These are phyloP conservation scores for Enhydra lutris DNA, from an alignment of 2,113 vertebrate species.

Conservation along the genomic window DNA sequence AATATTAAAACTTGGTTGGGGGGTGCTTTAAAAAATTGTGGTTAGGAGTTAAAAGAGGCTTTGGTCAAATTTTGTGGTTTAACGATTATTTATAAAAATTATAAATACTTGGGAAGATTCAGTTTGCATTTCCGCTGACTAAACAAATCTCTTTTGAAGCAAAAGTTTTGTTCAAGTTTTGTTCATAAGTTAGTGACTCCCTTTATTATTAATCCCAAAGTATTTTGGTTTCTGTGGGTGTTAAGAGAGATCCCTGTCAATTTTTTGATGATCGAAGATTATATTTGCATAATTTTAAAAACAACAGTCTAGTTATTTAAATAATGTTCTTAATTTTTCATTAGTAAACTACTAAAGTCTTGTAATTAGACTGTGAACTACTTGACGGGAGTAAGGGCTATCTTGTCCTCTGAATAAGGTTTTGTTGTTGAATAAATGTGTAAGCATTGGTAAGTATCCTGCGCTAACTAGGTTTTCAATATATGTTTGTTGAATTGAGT, in stretches of 20 bases:
- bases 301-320: neutral
- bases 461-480: neutral
- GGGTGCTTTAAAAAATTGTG: neutral
- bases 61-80: neutral
- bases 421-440: neutral
- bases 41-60: neutral
- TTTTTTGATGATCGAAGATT: conserved; percentile 30
- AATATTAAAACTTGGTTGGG: neutral
- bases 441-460: neutral
- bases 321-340: conserved; percentile 16
- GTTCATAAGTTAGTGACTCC: neutral
- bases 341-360: neutral
- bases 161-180: conserved; percentile 32
- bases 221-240: neutral
- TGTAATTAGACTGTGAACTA: neutral
- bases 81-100: neutral
- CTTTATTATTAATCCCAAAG: neutral
- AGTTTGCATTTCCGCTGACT: neutral
- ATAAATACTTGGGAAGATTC: neutral
- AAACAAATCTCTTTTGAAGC: neutral
- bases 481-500: neutral
- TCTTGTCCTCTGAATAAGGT: neutral
- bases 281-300: neutral
- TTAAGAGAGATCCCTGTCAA: neutral
- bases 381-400: neutral